Conservation (phyloP, 2,888 invertebrate species). For the Tenthredo scrophulariae region DNA sequence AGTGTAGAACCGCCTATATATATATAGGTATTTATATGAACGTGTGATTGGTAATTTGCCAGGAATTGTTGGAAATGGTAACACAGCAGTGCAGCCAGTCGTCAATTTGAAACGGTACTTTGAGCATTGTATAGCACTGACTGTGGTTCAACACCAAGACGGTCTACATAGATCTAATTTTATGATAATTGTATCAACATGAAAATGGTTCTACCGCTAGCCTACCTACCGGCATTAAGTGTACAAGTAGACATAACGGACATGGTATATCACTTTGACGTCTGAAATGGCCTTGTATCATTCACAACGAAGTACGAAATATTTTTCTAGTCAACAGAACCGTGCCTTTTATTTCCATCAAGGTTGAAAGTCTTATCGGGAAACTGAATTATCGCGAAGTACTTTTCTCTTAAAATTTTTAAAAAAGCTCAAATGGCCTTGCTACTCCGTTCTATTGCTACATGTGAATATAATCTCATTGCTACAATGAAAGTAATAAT, state of each 20-base stretch:
- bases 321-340: neutral
- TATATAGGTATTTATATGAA: too few relatives aligned
- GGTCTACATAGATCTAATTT: conserved; percentile 42
- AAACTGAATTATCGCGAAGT: neutral
- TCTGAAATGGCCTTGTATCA: neutral
- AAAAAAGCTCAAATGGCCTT: neutral
- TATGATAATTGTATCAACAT: conserved; percentile 40
- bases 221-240: neutral
- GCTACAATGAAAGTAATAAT: neutral
- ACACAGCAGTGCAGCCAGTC: conserved; percentile 3
- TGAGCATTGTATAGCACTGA: neutral
- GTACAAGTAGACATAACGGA: conserved; percentile 22
- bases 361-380: neutral
- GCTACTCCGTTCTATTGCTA: neutral
- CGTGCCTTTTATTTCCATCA: neutral
- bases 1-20: neutral
- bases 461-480: too few relatives aligned
- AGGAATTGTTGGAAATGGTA: conserved; percentile 8
- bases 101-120: conserved; percentile 44
- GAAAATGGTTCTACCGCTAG: conserved; percentile 32
- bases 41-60: conserved; percentile 9
- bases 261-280: conserved; percentile 32
- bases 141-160: conserved; percentile 39
- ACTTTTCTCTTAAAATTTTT: neutral
- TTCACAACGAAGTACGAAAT: conserved; percentile 4